Base-by-base conservation (phyloP, 2,113 vertebrate species). In the Albula goreensis region DNA sequence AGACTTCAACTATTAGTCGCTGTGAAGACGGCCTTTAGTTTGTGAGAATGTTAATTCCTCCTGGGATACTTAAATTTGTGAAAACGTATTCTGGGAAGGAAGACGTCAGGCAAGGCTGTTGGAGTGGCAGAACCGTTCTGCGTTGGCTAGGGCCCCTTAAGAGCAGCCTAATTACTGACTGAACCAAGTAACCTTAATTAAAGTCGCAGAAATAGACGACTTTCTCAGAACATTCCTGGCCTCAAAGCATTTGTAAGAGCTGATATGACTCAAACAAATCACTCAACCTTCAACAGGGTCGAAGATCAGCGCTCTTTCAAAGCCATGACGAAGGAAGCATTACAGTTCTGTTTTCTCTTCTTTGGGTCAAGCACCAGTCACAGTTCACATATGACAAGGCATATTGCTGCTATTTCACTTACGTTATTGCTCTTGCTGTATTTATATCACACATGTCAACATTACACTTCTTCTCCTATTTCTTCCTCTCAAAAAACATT, bases 331-430 rank as follows among this genome's bases (percentile, higher is more conserved):
- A 41, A n/a, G 31, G 19, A 81, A 81, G 80, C 31, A 56, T 25
- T 11, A 22, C 15, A n/a, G 25, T 84, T n/a, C 70, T 41, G 49
- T 53, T 8, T 15, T 53, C 51, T 22, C 25, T 60, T 19, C 53
- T 80, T 85, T 85, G 52, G 53, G 52, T 85, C 25, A 51, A 77
- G 52, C 25, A 31, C 25, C 51, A 50, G 10, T 85, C 74, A 85
- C 53, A 79, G 84, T 57, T 51, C 31, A 79, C 10, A 57, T 41
- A 79, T 7, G 31, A 80, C 52, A 85, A 85, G 0, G 50, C 80
- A 25, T 60, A 85, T 85, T 85, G 77, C 53, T 60, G 83, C 83
- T 56, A 50, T 85, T 78, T 48, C 12, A 51, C 17, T 85, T 3
- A 48, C 25, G 51, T 60, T 85, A 56, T 79, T 78, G 51, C 83